Percentiles rank a stretch among this genome's conserved stretches.
Evolutionary conservation across 2,113 vertebrate species (phyloP).

Genomic region (Microcebus jonahi): DNA sequence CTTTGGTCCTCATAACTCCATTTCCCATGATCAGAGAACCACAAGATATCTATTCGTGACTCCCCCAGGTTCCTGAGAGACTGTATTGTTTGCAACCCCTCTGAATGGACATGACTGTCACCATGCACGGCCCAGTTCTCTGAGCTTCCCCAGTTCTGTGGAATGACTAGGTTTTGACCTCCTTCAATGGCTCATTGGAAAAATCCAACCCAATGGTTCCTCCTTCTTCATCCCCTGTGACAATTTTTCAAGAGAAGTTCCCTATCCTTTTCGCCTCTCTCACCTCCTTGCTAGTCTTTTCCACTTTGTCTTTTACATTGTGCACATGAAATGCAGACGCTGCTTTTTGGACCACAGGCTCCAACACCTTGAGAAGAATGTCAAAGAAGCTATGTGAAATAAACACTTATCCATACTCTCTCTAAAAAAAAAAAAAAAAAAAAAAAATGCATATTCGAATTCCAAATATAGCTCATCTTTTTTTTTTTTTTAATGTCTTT

Average conservation of each 20-base stretch:
- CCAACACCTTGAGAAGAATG: not conserved
- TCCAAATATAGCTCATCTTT: not conserved
- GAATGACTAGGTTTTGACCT: not conserved
- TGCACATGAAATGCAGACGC: not conserved
- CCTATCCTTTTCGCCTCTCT: not conserved
- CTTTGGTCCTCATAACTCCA: not conserved
- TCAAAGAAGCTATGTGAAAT: constrained; percentile 24
- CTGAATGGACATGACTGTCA: not conserved
- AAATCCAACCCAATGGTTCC: not conserved
- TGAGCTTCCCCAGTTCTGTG: not conserved
- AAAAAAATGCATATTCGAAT: not conserved
- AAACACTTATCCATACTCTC: not conserved
- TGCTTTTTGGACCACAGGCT: not conserved
- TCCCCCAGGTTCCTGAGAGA: not conserved
- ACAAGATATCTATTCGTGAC: fast-evolving
- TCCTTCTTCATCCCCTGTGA: too few relatives aligned
- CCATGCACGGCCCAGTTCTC: not conserved
- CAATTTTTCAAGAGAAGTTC: not conserved
- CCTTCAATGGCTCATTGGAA: not conserved
- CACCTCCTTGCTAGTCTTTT: not conserved
- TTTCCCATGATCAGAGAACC: not conserved
- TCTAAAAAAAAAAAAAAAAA: not conserved
- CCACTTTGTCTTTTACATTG: not conserved
- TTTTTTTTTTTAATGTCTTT: not conserved
- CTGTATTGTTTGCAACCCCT: not conserved